Conservation (phyloP, 2,888 invertebrate genomes). For the Electrophaes corylata region DNA sequence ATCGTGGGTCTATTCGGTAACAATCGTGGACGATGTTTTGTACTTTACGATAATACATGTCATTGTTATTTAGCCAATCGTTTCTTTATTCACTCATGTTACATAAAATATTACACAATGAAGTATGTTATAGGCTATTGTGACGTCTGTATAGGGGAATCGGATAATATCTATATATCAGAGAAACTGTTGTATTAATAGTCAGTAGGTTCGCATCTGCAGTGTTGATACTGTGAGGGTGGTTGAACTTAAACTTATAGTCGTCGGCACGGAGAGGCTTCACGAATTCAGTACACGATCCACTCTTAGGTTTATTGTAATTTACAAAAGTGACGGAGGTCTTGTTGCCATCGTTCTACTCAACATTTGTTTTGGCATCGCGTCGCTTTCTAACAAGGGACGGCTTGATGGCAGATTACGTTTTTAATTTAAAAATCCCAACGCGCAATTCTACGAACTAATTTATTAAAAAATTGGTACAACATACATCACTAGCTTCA, state of each 20-base stretch:
- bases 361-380: slow-evolving; percentile 68
- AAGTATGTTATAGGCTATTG: slow-evolving; percentile 43
- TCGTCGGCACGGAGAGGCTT: slow-evolving; percentile 66
- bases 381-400: slow-evolving; percentile 48
- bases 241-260: slow-evolving; percentile 69
- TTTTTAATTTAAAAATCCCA: slow-evolving; percentile 39
- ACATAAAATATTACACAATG: slow-evolving; percentile 46
- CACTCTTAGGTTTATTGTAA: slow-evolving; percentile 79
- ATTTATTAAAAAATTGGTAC: slow-evolving; percentile 30
- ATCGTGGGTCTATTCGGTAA: slow-evolving; percentile 70
- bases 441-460: slow-evolving; percentile 24
- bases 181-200: slow-evolving; percentile 63
- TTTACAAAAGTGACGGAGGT: slow-evolving; percentile 80
- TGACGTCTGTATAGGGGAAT: slow-evolving; percentile 39
- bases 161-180: slow-evolving; percentile 56
- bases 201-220: slow-evolving; percentile 62
- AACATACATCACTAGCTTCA: slow-evolving; percentile 35
- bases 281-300: slow-evolving; percentile 76
- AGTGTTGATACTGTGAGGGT: slow-evolving; percentile 52
- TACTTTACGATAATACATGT: slow-evolving; percentile 69
- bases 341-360: slow-evolving; percentile 69
- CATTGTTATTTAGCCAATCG: slow-evolving; percentile 62
- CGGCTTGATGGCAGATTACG: slow-evolving; percentile 47
- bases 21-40: slow-evolving; percentile 71
- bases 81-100: slow-evolving; percentile 57